These are phyloP conservation scores for Lamellibrachia satsuma DNA, from an alignment of 2,888 invertebrate genomes.

Conservation along the genomic window DNA sequence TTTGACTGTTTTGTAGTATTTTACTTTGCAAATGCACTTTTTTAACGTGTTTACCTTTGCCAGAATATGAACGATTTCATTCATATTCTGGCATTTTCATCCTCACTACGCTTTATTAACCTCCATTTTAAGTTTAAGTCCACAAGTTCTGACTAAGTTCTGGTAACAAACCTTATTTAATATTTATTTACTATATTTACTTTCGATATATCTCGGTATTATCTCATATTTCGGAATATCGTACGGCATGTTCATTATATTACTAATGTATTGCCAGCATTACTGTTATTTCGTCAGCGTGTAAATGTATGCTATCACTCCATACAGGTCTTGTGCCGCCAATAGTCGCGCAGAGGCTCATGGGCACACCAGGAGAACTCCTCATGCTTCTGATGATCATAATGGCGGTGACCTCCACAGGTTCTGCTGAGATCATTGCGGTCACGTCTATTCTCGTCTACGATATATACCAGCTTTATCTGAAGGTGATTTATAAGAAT, in stretches of 20 bases:
- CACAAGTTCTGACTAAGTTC: too few relatives aligned
- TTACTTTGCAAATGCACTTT: too few relatives aligned
- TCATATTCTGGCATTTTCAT: too few relatives aligned
- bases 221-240: neutral
- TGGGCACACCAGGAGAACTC: conserved; percentile 59
- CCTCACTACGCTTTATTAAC: too few relatives aligned
- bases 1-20: too few relatives aligned
- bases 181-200: too few relatives aligned
- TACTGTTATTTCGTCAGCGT: neutral
- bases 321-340: conserved; percentile 60
- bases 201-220: neutral
- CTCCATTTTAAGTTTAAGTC: too few relatives aligned
- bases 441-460: conserved; percentile 64
- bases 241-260: neutral
- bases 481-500: conserved; percentile 41
- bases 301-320: neutral
- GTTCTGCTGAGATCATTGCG: conserved; percentile 64
- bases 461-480: conserved; percentile 60
- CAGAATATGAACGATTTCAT: too few relatives aligned
- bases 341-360: conserved; percentile 58
- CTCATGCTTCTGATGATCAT: conserved; percentile 61
- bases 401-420: conserved; percentile 65
- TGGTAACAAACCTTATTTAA: too few relatives aligned
- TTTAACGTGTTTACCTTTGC: too few relatives aligned
- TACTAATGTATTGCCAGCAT: neutral